Evolutionary conservation across 2,888 invertebrate genomes (phyloP), one percentile per base, ranked within the genome.

Genomic region (Lycaena phlaeas): DNA sequence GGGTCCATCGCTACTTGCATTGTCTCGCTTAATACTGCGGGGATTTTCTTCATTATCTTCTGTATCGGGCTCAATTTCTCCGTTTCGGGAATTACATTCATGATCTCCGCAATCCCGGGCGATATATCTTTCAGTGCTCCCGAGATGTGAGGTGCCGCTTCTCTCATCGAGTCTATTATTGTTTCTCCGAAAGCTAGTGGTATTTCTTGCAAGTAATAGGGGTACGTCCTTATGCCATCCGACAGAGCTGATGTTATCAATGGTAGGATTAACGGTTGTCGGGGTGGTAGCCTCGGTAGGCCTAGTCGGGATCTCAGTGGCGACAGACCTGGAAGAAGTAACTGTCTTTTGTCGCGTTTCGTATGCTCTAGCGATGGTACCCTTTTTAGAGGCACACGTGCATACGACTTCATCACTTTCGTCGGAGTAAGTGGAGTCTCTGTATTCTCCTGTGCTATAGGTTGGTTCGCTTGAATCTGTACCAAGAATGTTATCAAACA

Each of bases 191-290:
- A 59, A 4, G 82, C 81, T 54, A 81, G 53, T 15, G 84, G 84
- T 54, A 84, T 82, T 64, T 84, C 82, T 69, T 81, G 79, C 43
- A 84, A 69, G 58, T 82, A 82, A 42, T 82, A 73, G 2, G 82
- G 84, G 56, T 81, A 81, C 14, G 78, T 65, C 60, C 81, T 68
- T 68, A 84, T 81, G 46, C 68, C 63, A 65, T 84, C 75, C 43
- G 84, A 73, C 25, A 82, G 63, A 38, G 72, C 75, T 47, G 77
- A 73, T 18, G 82, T 84, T 49, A 84, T 66, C 44, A 77, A 55
- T 2, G 82, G 78, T 11, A 81, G 62, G 44, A 81, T 56, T 37
- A 81, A 68, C 11, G 82, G 79, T 17, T 60, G 68, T 41, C 67
- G 65, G 36, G 79, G 76, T 30, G 75, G 75, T 15, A 81, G 59